Conservation (phyloP, 2,113 vertebrate species). For the Scalopus aquaticus region DNA sequence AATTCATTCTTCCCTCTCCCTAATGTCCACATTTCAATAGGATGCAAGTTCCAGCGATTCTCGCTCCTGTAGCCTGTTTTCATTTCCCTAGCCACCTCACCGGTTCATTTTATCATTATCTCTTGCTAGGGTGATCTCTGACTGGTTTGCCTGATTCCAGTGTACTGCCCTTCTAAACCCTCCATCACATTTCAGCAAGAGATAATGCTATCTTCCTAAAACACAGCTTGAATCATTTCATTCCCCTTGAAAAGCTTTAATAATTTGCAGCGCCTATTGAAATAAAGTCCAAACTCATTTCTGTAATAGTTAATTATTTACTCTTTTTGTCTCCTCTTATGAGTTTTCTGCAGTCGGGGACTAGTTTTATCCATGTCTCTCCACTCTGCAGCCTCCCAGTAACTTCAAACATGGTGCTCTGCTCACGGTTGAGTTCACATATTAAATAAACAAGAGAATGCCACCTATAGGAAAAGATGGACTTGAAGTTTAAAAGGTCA, state of each 20-base stretch:
- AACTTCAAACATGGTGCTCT: neutral
- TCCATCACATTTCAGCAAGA: conserved; percentile 2
- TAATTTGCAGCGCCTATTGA: conserved; percentile 14
- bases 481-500: conserved; percentile 22
- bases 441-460: conserved; percentile 26
- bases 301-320: conserved; percentile 48
- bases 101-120: conserved; percentile 13
- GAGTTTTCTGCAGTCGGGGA: neutral
- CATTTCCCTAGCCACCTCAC: conserved; percentile 9
- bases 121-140: conserved; percentile 23
- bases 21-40: neutral
- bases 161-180: neutral
- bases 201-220: conserved; percentile 27
- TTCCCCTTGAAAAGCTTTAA: neutral
- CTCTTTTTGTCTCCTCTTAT: neutral
- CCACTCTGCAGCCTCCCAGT: neutral
- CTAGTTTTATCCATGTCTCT: conserved; percentile 19
- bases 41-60: conserved; percentile 18
- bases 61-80: conserved; percentile 25
- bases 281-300: conserved; percentile 51
- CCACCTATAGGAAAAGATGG: neutral
- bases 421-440: neutral
- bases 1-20: neutral
- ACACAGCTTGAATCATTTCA: neutral
- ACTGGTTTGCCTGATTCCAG: neutral